Evolutionary conservation across 2,888 invertebrate species (phyloP), one percentile per base, ranked within the genome.

Genomic region (Apoderus coryli): DNA sequence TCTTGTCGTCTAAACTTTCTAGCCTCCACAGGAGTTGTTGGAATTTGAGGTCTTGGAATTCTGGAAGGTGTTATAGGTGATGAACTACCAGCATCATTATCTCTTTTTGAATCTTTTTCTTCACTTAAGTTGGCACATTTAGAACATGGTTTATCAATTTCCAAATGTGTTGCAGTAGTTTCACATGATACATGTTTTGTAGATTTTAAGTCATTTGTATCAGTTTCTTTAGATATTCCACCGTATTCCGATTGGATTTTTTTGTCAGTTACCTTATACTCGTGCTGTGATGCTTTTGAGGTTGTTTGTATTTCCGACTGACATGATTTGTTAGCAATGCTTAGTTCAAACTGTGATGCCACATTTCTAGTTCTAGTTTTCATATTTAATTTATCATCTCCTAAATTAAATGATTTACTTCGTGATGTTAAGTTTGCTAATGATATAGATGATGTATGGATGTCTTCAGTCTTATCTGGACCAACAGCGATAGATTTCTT

Each of bases 351-450:
- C 34, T 48, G 53, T 25, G 50, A 48, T 10, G 64, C 65, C 57
- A 52, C 62, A 52, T 47, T 74, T 64, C 48, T 61, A 55, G 47
- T 65, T 61, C 37, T 56, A 9, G 44, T 38, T 3, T 34, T 27
- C 6, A 61, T 46, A 30, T 61, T 61, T 1, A 63, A 44, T 39
- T 60, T 63, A 28, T 64, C 64, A 27, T 67, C 69, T 3, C 69
- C 69, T 42, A 69, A 57, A 45, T 69, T 67, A 43, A 72, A 72
- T 1, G 71, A 70, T 37, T 65, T 64, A 44, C 69, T 72, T 31
- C 68, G 56, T 2, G 61, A 61, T 29, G 47, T 57, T 45, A 64
- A 49, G 33, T 61, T 58, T 14, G 61, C 56, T 14, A 68, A 46
- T 2, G 67, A 67, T 15, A 66, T 49, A 2, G 65, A 57, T 10